Conservation (phyloP, 2,888 invertebrate species). For the Acrobasis repandana region DNA sequence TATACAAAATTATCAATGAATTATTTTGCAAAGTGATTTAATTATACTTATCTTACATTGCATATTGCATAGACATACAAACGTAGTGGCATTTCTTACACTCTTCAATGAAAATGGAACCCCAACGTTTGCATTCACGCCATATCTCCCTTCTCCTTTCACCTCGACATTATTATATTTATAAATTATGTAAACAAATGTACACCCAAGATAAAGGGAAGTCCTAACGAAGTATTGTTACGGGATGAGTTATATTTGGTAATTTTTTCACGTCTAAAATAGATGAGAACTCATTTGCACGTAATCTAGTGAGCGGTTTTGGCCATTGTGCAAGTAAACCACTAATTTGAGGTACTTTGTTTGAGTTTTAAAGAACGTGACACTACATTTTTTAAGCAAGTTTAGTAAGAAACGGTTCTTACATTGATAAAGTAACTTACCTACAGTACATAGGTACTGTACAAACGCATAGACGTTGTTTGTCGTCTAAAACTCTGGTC, state of each 20-base stretch:
- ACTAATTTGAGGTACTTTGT: constrained; percentile 15
- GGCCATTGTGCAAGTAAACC: constrained; percentile 12
- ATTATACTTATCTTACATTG: no score
- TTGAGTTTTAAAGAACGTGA: constrained; percentile 4
- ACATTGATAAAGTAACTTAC: not conserved
- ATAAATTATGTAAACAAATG: constrained; percentile 63
- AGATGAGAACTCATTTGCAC: constrained; percentile 54
- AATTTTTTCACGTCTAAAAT: constrained; percentile 50
- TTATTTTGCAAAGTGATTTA: no score
- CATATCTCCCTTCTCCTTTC: constrained; percentile 1
- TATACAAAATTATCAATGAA: no score
- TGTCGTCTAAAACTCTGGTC: no score
- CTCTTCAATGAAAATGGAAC: not conserved
- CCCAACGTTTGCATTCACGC: not conserved
- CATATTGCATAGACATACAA: not conserved
- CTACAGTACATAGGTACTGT: no score
- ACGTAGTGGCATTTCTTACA: not conserved
- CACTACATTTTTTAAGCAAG: not conserved
- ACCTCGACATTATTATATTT: constrained; percentile 5
- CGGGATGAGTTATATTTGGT: constrained; percentile 51
- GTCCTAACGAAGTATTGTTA: constrained; percentile 75
- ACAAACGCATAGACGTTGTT: no score
- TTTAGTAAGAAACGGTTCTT: not conserved
- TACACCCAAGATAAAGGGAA: constrained; percentile 47
- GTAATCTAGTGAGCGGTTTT: constrained; percentile 37